Conservation (phyloP, 2,797 vertebrate species). For the Distichodus sexfasciatus region DNA sequence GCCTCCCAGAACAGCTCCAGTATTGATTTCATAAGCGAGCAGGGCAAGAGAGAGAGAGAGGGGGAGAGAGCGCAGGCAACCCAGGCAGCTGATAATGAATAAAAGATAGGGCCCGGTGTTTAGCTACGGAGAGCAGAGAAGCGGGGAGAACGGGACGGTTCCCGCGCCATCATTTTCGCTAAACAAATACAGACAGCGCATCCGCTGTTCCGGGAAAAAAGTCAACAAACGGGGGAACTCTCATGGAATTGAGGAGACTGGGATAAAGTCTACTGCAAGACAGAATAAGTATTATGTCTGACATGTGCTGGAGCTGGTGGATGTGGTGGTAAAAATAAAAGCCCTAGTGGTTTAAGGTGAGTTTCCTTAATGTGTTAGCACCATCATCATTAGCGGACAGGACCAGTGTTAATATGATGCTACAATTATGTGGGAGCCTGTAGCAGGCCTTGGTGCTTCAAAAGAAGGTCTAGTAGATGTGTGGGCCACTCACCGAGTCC, state of each 20-base stretch:
- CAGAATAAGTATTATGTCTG: not conserved
- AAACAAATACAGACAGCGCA: slow-evolving; percentile 21
- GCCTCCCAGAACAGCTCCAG: slow-evolving; percentile 27
- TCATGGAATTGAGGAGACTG: not conserved
- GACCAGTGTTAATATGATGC: not conserved
- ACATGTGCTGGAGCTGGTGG: too few relatives aligned
- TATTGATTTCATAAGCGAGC: slow-evolving; percentile 49
- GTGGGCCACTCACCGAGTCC: too few relatives aligned
- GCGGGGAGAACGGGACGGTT: not conserved
- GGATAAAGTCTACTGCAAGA: slow-evolving; percentile 1
- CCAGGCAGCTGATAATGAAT: slow-evolving; percentile 33
- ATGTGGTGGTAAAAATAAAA: not conserved
- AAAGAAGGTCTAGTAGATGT: too few relatives aligned
- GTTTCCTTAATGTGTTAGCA: not conserved
- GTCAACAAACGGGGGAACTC: not conserved
- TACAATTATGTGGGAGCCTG: not conserved
- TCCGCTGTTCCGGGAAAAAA: slow-evolving; percentile 6
- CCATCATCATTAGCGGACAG: not conserved
- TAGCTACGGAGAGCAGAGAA: slow-evolving; percentile 7
- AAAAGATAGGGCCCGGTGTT: slow-evolving; percentile 31
- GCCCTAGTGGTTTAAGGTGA: not conserved
- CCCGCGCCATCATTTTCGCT: not conserved
- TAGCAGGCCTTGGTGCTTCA: too few relatives aligned
- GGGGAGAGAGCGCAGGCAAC: not conserved
- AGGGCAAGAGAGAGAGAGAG: not conserved